Conservation (phyloP, 2,113 vertebrate genomes). For the Neofelis nebulosa region DNA sequence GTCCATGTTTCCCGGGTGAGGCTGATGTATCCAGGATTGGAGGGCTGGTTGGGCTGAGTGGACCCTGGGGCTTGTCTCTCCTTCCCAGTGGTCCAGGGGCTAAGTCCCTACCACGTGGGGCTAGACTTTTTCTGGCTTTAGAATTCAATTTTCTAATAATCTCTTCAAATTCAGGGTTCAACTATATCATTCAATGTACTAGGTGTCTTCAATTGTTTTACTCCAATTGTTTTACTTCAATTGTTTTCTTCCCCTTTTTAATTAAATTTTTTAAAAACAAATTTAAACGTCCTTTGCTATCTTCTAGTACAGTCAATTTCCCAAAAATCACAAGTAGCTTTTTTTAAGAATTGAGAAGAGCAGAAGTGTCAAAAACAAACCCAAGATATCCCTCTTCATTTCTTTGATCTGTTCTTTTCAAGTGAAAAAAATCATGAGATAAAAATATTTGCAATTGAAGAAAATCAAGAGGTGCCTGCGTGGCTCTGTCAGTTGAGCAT, state of each 20-base stretch:
- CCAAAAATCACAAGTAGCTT: background rate
- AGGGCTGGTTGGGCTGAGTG: no score
- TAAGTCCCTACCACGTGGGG: background rate
- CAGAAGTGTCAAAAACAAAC: background rate
- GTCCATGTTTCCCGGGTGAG: rapidly evolving
- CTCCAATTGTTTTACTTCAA: background rate
- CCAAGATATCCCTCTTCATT: background rate
- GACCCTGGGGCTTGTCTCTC: background rate
- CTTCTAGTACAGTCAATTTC: background rate
- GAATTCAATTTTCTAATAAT: background rate
- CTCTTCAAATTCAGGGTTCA: background rate
- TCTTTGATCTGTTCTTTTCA: background rate
- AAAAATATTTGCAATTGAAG: background rate
- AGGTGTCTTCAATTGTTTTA: background rate
- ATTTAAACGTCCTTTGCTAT: background rate
- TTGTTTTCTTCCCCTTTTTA: background rate
- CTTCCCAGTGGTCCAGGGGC: background rate
- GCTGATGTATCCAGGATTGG: background rate
- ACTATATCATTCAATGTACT: background rate
- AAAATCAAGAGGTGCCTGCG: background rate
- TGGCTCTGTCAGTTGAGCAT: no score
- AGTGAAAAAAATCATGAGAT: background rate
- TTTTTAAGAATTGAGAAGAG: background rate
- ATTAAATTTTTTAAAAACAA: background rate
- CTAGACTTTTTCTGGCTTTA: background rate